phyloP scores from a whole-genome alignment of 2,888 invertebrate genomes.

The Drosophila picticornis region DNA sequence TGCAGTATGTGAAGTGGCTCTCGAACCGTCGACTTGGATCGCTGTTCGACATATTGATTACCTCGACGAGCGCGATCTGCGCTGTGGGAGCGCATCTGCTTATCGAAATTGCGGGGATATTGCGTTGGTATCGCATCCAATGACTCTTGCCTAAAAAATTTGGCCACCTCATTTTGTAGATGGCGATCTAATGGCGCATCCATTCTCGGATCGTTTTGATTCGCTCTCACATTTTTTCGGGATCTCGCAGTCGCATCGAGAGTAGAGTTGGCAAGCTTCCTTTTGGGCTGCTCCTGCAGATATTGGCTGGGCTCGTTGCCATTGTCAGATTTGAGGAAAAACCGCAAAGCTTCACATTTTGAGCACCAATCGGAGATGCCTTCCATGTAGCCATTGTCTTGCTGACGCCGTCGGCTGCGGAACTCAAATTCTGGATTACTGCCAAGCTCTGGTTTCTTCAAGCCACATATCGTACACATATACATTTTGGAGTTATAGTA shows the following conservation, averaged over 20 bases:
- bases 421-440: constrained; percentile 29
- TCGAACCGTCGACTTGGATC: constrained; percentile 32
- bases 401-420: constrained; percentile 17
- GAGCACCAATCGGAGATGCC: constrained; percentile 42
- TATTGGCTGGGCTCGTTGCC: not conserved
- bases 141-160: not conserved
- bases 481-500: constrained; percentile 38
- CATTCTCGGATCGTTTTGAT: not conserved
- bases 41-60: not conserved
- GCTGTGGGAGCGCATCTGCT: constrained; percentile 15
- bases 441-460: constrained; percentile 22
- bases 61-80: not conserved
- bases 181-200: not conserved
- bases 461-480: constrained; percentile 43
- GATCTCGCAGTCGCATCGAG: not conserved
- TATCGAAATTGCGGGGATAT: not conserved
- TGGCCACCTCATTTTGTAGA: not conserved
- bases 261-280: constrained; percentile 1
- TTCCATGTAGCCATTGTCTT: constrained; percentile 6
- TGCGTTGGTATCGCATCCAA: not conserved
- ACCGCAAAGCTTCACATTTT: constrained; percentile 26
- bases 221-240: not conserved
- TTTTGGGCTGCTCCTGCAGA: not conserved
- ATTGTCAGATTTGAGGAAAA: constrained; percentile 30
- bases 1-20: not conserved